A percentile compares a stretch with the other conserved stretches of the same genome.
phyloP scores from a whole-genome alignment of 2,797 vertebrate genomes.

The Coregonus ussuriensis region DNA sequence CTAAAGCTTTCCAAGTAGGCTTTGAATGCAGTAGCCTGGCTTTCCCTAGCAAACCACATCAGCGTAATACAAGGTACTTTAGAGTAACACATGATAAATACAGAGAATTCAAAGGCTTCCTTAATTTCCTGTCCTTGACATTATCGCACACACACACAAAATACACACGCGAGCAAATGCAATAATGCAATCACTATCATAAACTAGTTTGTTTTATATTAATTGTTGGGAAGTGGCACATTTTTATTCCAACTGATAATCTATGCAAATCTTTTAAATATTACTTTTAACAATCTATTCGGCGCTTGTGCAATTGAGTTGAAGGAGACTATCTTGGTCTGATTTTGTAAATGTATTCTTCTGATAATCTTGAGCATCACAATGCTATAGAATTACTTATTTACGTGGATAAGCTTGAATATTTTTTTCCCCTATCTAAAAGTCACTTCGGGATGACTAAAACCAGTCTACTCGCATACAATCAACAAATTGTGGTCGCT shows the following conservation, averaged over 20 bases:
- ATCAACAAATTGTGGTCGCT: conserved; percentile 28
- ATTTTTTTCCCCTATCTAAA: conserved; percentile 26
- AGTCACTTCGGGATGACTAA: conserved; percentile 40
- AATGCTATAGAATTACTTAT: conserved; percentile 73
- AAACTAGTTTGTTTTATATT: conserved; percentile 70
- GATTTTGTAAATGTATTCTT: conserved; percentile 74
- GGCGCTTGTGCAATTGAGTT: conserved; percentile 65
- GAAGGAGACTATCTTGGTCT: conserved; percentile 62
- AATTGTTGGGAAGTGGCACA: conserved; percentile 70
- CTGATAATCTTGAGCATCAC: conserved; percentile 68
- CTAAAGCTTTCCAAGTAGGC: conserved; percentile 44
- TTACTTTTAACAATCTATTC: conserved; percentile 51
- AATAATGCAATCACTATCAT: conserved; percentile 54
- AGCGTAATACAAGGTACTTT: too few species aligned
- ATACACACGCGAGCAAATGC: conserved; percentile 32
- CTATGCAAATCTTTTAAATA: conserved; percentile 75
- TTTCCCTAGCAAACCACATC: conserved; percentile 31
- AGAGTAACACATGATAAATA: too few species aligned
- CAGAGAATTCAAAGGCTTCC: too few species aligned
- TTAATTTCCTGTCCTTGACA: too few species aligned
- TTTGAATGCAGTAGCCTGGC: conserved; percentile 30
- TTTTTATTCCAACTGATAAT: conserved; percentile 67
- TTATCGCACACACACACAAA: background rate
- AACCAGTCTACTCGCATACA: conserved; percentile 43
- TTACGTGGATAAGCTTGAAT: conserved; percentile 39